Percentiles rank a stretch among this genome's conserved stretches.
These are phyloP conservation scores for Acanthurus lineatus DNA, from an alignment of 2,797 vertebrate genomes.

Conservation along the genomic window DNA sequence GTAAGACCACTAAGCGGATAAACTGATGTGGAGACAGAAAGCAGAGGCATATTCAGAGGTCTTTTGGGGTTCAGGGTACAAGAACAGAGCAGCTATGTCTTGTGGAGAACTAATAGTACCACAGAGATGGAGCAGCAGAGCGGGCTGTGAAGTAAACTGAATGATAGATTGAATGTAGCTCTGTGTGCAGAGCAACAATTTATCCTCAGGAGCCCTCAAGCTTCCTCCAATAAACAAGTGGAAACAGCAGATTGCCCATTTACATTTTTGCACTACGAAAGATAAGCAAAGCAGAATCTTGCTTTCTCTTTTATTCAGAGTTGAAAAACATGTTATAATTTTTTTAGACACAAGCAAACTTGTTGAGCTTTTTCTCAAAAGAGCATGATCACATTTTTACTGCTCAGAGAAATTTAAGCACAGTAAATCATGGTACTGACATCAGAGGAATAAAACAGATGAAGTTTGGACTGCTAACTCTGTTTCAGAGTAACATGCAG, in stretches of 20 bases:
- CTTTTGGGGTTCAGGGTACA: slow-evolving; percentile 21
- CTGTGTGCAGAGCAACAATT: slow-evolving; percentile 7
- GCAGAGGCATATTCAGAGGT: slow-evolving; percentile 64
- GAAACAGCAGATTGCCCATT: background rate
- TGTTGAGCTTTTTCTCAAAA: background rate
- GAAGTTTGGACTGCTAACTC: slow-evolving; percentile 10
- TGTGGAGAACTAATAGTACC: slow-evolving; percentile 52
- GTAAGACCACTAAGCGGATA: background rate
- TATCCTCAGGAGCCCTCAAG: background rate
- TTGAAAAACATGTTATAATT: background rate
- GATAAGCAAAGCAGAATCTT: background rate
- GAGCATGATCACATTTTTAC: background rate
- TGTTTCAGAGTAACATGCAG: slow-evolving; percentile 10
- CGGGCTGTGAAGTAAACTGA: slow-evolving; percentile 3
- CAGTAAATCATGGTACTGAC: slow-evolving; percentile 5
- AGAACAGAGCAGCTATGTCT: slow-evolving; percentile 35
- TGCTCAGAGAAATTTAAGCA: background rate
- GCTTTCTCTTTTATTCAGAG: too few relatives aligned
- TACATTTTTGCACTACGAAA: background rate
- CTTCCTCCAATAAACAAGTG: background rate
- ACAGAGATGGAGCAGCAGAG: slow-evolving; percentile 26
- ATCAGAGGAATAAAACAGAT: slow-evolving; percentile 18
- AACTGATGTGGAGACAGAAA: slow-evolving; percentile 17
- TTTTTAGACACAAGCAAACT: background rate
- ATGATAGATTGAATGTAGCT: slow-evolving; percentile 4